These are phyloP conservation scores for Amphiprion percula DNA, from an alignment of 2,113 vertebrate species.

Conservation along the genomic window DNA sequence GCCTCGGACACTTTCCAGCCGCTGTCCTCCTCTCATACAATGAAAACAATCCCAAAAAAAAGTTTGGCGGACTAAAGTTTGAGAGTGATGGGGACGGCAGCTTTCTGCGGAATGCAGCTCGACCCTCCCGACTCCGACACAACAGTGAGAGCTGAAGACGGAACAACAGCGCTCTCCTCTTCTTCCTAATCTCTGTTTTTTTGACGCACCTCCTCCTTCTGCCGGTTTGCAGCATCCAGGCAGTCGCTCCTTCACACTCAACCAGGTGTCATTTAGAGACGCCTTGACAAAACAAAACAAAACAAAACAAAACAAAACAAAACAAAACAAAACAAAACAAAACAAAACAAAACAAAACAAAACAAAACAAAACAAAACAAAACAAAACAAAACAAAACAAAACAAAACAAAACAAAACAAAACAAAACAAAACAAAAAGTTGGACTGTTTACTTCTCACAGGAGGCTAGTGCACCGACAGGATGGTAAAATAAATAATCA, in stretches of 20 bases:
- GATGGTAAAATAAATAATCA: too few relatives aligned
- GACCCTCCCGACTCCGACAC: slow-evolving; percentile 48
- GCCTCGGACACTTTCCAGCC: slow-evolving; percentile 31
- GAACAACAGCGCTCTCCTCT: slow-evolving; percentile 68
- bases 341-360: too few relatives aligned
- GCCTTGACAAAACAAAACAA: background rate
- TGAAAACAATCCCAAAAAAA: slow-evolving; percentile 46
- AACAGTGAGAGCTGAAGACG: slow-evolving; percentile 37
- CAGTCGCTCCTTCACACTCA: background rate
- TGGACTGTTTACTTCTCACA: too few relatives aligned
- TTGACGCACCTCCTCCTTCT: slow-evolving; percentile 45
- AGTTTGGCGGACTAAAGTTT: slow-evolving; percentile 28
- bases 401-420: too few relatives aligned
- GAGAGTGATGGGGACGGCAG: slow-evolving; percentile 23
- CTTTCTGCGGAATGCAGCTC: slow-evolving; percentile 35
- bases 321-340: too few relatives aligned
- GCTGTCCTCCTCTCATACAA: slow-evolving; percentile 53
- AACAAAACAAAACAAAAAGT: background rate
- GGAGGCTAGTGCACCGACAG: too few relatives aligned
- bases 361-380: too few relatives aligned
- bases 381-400: too few relatives aligned
- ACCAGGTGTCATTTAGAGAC: slow-evolving; percentile 13
- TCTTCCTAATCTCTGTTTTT: slow-evolving; percentile 34
- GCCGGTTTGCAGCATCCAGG: slow-evolving; percentile 46
- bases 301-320: too few relatives aligned